Evolutionary conservation across 2,797 vertebrate genomes (phyloP), one percentile per base, ranked within the genome.

Genomic region (Bovichtus variegatus): DNA sequence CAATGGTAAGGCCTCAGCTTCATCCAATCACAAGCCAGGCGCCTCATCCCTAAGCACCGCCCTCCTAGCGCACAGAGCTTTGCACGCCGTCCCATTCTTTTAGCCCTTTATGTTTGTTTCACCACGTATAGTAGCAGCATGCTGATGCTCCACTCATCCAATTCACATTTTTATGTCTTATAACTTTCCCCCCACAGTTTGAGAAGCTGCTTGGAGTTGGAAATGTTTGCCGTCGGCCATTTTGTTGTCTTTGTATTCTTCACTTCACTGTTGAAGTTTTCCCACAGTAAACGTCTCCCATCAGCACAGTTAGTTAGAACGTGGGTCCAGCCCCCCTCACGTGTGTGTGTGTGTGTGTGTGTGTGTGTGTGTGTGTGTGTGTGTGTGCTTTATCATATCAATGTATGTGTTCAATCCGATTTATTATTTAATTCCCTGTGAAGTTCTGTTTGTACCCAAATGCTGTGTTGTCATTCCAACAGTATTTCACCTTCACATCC

Each of bases 1-100:
- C 95, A 97, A 97, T 96, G 98, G 98, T 99, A 99, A 99, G 97
- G 91, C 87, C 94, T 89, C 94, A 87, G 76, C 84, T 93, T 95
- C 93, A 93, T 94, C 91, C 87, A 89, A 59, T 92, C 90, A 92
- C 86, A 76, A 80, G 74, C 75, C 83, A 86, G 84, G 76, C 29
- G 59, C 74, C 68, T 69, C 75, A n/a, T 16, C 74, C 71, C 27
- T 34, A 31, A 75, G 50, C 72, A 38, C 36, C 86, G 75, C 80
- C 85, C 92, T 81, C 23, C 4, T 36, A 54, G 40, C 69, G 23
- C 68, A 47, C 54, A 43, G 50, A 78, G 53, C 68, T 86, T 78
- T 89, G 93, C 93, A 93, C 80, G 85, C 58, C 50, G 3, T 66
- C 47, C 47, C 67, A 11, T 61, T 60, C 3, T 25, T 43, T 23